Percentiles rank a stretch among this genome's conserved stretches.
Evolutionary conservation across 2,888 invertebrate genomes (phyloP).

Genomic region (Protophormia terraenovae): DNA sequence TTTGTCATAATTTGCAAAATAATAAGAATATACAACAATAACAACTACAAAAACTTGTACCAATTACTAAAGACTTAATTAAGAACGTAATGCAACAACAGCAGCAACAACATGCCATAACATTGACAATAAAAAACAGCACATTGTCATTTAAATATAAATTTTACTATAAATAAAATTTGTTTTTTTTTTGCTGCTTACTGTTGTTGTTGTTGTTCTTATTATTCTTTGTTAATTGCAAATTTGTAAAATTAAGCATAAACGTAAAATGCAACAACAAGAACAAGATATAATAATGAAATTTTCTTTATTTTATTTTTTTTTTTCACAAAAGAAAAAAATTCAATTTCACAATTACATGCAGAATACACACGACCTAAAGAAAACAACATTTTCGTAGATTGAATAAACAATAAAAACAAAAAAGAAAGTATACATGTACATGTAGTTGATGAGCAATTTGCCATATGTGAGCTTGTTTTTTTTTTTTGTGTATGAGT

Average conservation of each 20-base stretch:
- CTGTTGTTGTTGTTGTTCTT: not conserved
- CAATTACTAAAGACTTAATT: slow-evolving; percentile 28
- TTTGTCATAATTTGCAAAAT: slow-evolving; percentile 13
- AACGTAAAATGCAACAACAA: not conserved
- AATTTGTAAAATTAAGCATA: slow-evolving; percentile 21
- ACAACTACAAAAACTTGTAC: not conserved
- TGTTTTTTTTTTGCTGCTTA: not conserved
- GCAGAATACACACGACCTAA: not conserved
- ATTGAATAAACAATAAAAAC: not conserved
- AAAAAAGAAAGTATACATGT: not conserved
- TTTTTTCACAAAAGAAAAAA: not conserved
- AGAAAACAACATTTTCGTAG: not conserved
- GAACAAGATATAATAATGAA: not conserved
- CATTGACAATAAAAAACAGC: not conserved
- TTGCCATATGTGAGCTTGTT: not conserved
- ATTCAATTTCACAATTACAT: slow-evolving; percentile 23
- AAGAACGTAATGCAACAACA: slow-evolving; percentile 27
- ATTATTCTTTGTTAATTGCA: no score
- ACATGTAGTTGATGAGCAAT: not conserved
- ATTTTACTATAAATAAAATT: slow-evolving; percentile 20
- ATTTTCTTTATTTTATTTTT: not conserved
- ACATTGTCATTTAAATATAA: slow-evolving; percentile 9
- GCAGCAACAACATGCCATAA: not conserved
- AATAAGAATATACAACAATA: not conserved
- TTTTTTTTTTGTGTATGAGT: not conserved